Conservation (phyloP, 2,888 invertebrate species). For the Pyrochroa serraticornis region DNA sequence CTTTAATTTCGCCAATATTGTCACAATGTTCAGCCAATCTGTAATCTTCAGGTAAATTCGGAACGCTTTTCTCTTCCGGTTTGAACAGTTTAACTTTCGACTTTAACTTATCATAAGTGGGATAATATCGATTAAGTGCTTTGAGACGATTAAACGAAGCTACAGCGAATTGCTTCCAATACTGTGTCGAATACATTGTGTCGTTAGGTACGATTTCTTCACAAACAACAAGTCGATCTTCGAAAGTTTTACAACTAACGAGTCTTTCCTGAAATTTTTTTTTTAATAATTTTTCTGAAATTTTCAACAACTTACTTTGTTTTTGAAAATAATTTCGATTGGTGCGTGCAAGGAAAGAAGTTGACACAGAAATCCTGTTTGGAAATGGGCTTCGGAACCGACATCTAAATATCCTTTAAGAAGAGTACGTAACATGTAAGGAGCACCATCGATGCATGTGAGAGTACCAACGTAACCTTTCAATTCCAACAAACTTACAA, state of each 20-base stretch:
- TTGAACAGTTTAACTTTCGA: slow-evolving; percentile 2
- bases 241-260: neutral
- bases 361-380: slow-evolving; percentile 62
- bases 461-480: slow-evolving; percentile 68
- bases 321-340: slow-evolving; percentile 1
- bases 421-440: slow-evolving; percentile 66
- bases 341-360: slow-evolving; percentile 1
- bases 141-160: neutral
- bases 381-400: slow-evolving; percentile 60
- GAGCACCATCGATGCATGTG: slow-evolving; percentile 82
- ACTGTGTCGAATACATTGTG: neutral
- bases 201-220: slow-evolving; percentile 18
- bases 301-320: neutral
- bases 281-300: no score
- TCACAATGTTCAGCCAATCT: neutral
- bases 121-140: neutral
- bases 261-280: no score
- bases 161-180: neutral
- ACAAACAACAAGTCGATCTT: neutral
- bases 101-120: neutral
- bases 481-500: slow-evolving; percentile 73
- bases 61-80: neutral
- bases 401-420: slow-evolving; percentile 58
- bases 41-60: neutral
- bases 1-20: slow-evolving; percentile 62